phyloP scores from a whole-genome alignment of 2,888 invertebrate genomes.

The Rhopalosiphum nymphaeae region DNA sequence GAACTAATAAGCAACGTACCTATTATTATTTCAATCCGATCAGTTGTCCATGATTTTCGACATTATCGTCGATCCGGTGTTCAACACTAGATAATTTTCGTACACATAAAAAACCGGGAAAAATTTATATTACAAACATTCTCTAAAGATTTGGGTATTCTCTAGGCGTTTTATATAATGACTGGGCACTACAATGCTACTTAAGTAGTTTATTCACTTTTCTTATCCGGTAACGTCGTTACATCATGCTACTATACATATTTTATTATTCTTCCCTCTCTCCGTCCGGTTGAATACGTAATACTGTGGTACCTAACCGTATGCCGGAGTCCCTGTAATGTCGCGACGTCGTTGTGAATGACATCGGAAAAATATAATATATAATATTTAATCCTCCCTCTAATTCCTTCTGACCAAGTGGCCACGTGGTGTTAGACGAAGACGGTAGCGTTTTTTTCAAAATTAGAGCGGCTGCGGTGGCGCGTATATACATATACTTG shows the following conservation, averaged over 20 bases:
- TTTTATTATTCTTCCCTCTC: background rate
- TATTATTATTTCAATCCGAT: background rate
- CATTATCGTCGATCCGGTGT: background rate
- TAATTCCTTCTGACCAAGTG: no score
- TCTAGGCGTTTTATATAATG: background rate
- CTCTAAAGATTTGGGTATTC: background rate
- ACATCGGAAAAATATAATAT: background rate
- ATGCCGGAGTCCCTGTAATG: no score
- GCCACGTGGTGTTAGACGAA: background rate
- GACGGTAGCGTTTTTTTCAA: background rate
- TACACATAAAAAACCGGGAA: background rate
- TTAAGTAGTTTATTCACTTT: background rate
- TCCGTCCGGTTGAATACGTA: background rate
- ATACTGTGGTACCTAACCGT: no score
- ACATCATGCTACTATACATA: background rate
- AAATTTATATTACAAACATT: background rate
- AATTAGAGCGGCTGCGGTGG: conserved; percentile 8
- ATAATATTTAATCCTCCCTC: background rate
- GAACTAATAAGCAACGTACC: background rate
- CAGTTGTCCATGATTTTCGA: background rate
- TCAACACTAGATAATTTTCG: background rate
- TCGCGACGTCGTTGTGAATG: background rate
- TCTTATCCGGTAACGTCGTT: background rate
- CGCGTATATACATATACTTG: background rate
- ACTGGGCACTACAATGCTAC: background rate